Evolutionary conservation across 2,113 vertebrate genomes (phyloP).

Genomic region (Tychaedon coryphoeus): DNA sequence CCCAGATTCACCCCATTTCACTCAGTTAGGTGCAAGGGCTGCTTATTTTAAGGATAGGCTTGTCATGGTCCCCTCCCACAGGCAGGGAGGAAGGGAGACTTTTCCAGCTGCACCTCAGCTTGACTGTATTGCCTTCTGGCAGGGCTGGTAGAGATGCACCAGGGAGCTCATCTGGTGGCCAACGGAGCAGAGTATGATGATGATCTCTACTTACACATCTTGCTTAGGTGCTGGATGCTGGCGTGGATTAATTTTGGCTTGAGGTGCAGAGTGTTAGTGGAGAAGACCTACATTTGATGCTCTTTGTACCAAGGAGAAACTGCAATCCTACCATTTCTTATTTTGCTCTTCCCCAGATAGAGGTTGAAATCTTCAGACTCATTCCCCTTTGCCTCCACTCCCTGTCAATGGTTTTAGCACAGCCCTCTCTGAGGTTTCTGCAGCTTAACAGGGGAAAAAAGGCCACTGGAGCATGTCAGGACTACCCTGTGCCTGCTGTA

Average conservation of each 20-base stretch:
- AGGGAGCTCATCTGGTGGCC: neutral
- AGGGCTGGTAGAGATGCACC: neutral
- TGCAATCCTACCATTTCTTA: neutral
- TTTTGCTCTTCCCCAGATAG: neutral
- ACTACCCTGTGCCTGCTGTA: neutral
- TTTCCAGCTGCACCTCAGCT: neutral
- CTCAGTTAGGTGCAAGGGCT: neutral
- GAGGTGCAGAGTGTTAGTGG: neutral
- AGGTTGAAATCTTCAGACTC: neutral
- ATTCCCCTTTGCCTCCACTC: neutral
- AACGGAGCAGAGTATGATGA: accelerated
- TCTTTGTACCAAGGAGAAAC: neutral
- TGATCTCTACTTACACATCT: neutral
- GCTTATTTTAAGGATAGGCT: neutral
- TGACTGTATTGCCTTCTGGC: neutral
- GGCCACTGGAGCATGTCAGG: neutral
- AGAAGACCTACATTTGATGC: neutral
- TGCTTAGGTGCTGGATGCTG: neutral
- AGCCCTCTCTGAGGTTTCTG: neutral
- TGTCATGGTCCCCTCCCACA: neutral
- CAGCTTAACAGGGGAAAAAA: neutral
- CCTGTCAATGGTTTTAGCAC: neutral
- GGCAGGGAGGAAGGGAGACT: neutral
- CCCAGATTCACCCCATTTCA: neutral
- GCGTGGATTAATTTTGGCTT: neutral